A percentile compares a stretch with the other conserved stretches of the same genome.
phyloP scores from a whole-genome alignment of 2,113 vertebrate genomes.

The Myrmophylax atrothorax region DNA sequence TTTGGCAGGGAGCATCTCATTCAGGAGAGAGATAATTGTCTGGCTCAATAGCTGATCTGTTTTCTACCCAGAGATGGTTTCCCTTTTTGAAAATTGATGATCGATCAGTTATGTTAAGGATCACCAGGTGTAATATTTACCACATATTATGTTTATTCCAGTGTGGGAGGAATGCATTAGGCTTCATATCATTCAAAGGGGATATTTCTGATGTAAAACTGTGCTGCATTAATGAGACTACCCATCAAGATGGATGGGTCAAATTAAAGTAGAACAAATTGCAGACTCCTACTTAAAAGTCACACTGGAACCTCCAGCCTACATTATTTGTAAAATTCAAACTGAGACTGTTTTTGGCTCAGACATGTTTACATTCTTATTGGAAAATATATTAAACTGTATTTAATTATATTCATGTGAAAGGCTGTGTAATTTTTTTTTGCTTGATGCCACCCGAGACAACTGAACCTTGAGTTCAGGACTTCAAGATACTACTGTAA shows the following conservation, averaged over 20 bases:
- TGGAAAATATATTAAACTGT: background rate
- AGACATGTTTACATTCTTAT: background rate
- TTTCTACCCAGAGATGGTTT: constrained; percentile 29
- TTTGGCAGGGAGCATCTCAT: constrained; percentile 40
- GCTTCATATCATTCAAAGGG: background rate
- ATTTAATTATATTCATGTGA: background rate
- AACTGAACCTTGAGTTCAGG: background rate
- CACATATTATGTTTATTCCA: constrained; percentile 29
- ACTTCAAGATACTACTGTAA: background rate
- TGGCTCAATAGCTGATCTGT: constrained; percentile 50
- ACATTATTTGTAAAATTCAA: background rate
- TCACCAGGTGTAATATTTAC: constrained; percentile 37
- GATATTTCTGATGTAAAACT: constrained; percentile 22
- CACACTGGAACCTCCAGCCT: background rate
- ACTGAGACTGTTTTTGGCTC: background rate
- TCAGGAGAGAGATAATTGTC: constrained; percentile 27
- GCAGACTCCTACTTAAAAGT: constrained; percentile 35
- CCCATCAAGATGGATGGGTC: constrained; percentile 29
- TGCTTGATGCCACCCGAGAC: background rate
- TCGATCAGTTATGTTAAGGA: constrained; percentile 36
- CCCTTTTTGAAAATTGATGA: constrained; percentile 22
- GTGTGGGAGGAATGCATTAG: constrained; percentile 29
- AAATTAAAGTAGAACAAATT: constrained; percentile 52
- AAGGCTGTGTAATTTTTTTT: background rate
- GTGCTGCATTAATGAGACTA: constrained; percentile 18